These are phyloP conservation scores for Ptyas mucosa DNA, from an alignment of 2,113 vertebrate genomes.

Conservation along the genomic window DNA sequence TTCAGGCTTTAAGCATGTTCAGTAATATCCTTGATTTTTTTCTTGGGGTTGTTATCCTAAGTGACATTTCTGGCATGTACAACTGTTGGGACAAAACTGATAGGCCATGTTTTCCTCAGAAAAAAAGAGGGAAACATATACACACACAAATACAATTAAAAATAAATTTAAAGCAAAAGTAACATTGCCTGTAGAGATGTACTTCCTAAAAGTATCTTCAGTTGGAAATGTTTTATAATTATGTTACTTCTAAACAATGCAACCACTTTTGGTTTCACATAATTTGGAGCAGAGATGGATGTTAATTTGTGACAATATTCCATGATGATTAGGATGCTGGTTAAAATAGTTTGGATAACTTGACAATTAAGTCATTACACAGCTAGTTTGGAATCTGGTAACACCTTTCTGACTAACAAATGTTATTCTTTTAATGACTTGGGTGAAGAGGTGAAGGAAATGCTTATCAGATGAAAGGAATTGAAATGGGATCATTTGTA, in stretches of 20 bases:
- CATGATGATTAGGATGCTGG: neutral
- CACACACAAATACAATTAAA: neutral
- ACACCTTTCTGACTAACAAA: neutral
- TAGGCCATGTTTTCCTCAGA: constrained; percentile 55
- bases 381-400: neutral
- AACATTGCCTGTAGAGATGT: neutral
- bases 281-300: neutral
- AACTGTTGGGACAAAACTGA: constrained; percentile 66
- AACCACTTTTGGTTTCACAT: neutral
- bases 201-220: neutral
- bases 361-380: neutral
- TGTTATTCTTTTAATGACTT: neutral
- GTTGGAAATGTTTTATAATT: neutral
- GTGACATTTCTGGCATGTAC: constrained; percentile 68
- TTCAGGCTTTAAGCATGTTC: constrained; percentile 62
- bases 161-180: neutral
- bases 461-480: neutral
- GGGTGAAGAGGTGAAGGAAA: neutral
- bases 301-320: neutral
- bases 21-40: constrained; percentile 70
- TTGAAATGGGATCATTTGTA: neutral
- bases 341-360: neutral
- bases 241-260: too few relatives aligned
- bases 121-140: constrained; percentile 8
- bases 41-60: constrained; percentile 63